These are phyloP conservation scores for Bubo bubo DNA, from an alignment of 2,113 vertebrate genomes.

Conservation along the genomic window DNA sequence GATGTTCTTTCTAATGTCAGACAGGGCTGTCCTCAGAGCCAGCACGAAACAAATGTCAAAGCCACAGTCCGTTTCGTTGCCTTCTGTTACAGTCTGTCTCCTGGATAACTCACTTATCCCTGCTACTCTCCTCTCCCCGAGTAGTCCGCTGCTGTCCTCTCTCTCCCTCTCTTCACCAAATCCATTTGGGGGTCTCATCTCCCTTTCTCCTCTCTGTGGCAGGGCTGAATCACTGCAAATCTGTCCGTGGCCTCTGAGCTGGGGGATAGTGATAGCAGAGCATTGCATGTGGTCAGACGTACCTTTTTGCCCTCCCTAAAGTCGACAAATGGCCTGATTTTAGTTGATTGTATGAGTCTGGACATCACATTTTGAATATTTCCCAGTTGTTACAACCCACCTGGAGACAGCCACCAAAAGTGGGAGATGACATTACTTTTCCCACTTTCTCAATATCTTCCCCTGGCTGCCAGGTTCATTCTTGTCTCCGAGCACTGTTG, in stretches of 20 bases:
- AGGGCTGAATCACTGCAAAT: not conserved
- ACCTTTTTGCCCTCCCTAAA: not conserved
- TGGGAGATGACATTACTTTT: not conserved
- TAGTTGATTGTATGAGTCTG: not conserved
- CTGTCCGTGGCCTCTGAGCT: not conserved
- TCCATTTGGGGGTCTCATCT: fast-evolving
- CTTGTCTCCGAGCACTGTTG: not conserved
- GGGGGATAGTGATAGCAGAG: not conserved
- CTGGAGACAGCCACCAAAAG: not conserved
- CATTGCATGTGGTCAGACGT: not conserved
- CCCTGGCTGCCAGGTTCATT: not conserved
- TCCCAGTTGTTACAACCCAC: not conserved
- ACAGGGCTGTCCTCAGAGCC: not conserved
- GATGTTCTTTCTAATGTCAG: not conserved
- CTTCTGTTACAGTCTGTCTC: not conserved
- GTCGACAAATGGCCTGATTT: not conserved
- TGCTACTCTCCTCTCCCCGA: not conserved
- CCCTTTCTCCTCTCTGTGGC: no score
- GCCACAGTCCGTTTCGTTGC: not conserved
- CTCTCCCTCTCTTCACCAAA: not conserved
- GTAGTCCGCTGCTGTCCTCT: not conserved
- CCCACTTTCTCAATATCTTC: not conserved
- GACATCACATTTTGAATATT: not conserved
- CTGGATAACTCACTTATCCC: not conserved
- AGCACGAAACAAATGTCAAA: not conserved